Conservation (phyloP, 1,140 invertebrate genomes). For the Berghia stephanieae region DNA sequence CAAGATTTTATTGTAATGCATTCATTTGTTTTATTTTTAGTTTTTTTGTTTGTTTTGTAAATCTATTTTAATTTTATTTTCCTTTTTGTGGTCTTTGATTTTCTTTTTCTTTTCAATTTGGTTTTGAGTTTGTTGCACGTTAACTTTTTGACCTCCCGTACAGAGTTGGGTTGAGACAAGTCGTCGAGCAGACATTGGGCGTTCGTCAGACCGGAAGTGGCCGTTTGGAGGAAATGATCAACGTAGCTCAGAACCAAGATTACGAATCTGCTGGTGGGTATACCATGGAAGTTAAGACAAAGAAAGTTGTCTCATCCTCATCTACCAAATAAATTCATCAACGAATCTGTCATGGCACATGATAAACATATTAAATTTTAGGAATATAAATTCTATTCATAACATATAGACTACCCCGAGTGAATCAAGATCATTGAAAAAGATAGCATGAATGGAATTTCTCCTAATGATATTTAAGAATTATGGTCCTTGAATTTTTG, state of each 20-base stretch:
- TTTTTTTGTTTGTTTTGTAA: conserved; percentile 36
- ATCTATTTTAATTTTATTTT: conserved; percentile 12
- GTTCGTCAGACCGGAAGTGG: conserved; percentile 51
- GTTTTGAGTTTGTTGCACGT: conserved; percentile 18
- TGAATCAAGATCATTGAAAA: too few relatives aligned
- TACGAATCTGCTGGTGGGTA: conserved; percentile 60
- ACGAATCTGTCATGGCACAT: too few relatives aligned
- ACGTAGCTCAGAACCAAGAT: conserved; percentile 39
- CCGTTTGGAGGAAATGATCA: conserved; percentile 55
- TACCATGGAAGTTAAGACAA: too few relatives aligned
- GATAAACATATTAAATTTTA: too few relatives aligned
- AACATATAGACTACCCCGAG: too few relatives aligned
- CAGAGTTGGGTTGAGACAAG: conserved; percentile 59
- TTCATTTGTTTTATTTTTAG: conserved; percentile 36
- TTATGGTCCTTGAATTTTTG: too few relatives aligned
- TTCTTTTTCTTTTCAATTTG: not conserved
- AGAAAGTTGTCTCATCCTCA: too few relatives aligned
- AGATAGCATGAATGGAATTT: too few relatives aligned
- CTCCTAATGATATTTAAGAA: too few relatives aligned
- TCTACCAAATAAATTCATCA: too few relatives aligned
- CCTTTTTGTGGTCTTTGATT: conserved; percentile 6
- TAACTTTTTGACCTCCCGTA: conserved; percentile 18
- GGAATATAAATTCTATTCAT: too few relatives aligned
- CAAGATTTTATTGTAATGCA: conserved; percentile 22
- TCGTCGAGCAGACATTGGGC: conserved; percentile 57